phyloP scores from a whole-genome alignment of 2,113 vertebrate genomes.

The Talpa occidentalis region DNA sequence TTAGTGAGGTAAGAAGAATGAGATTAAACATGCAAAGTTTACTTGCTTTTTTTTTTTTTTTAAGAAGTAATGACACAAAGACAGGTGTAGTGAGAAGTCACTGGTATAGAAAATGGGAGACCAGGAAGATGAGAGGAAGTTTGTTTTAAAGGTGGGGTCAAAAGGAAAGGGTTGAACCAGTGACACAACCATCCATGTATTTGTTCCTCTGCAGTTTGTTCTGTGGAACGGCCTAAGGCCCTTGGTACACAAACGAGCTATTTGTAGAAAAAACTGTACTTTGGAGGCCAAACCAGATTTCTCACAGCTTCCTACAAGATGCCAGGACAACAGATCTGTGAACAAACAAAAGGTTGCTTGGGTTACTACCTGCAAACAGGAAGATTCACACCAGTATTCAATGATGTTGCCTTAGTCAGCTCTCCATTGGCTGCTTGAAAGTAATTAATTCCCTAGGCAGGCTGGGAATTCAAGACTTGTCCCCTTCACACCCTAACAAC shows the following conservation, averaged over 20 bases:
- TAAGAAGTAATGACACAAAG: conserved; percentile 80
- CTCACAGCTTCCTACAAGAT: neutral
- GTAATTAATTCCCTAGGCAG: neutral
- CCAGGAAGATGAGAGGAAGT: conserved; percentile 76
- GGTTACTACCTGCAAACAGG: neutral
- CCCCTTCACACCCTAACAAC: neutral
- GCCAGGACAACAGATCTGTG: neutral
- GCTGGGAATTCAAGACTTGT: neutral
- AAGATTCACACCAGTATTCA: neutral
- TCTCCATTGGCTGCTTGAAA: neutral
- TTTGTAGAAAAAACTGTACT: conserved; percentile 57
- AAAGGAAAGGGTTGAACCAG: conserved; percentile 41
- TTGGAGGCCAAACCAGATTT: conserved; percentile 1
- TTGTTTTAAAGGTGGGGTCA: conserved; percentile 80
- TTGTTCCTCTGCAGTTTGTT: conserved; percentile 8
- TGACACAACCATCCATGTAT: neutral
- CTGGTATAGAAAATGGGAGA: conserved; percentile 75
- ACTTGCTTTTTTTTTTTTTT: conserved; percentile 75
- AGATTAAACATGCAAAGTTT: conserved; percentile 75
- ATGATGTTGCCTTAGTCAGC: neutral
- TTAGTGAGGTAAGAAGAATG: conserved; percentile 82
- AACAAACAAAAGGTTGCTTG: conserved; percentile 43
- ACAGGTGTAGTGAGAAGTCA: conserved; percentile 77
- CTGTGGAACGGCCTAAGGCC: neutral
- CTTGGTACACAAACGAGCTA: conserved; percentile 11